These are phyloP conservation scores for Hyla sarda DNA, from an alignment of 2,113 vertebrate genomes.

Conservation along the genomic window DNA sequence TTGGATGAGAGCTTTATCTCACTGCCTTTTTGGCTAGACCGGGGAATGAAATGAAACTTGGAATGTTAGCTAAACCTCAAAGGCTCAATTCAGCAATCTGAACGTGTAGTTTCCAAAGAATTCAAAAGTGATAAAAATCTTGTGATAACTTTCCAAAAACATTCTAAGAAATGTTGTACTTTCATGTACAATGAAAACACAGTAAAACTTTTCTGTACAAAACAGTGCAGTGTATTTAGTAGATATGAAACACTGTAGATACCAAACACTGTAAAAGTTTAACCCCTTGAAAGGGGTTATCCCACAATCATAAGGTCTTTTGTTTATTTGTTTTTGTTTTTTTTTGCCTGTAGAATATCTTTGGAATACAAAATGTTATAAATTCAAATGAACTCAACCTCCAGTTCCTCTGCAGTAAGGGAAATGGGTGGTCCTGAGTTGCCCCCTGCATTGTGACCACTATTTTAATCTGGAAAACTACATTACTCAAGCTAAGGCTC, in stretches of 20 bases:
- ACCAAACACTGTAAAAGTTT: background rate
- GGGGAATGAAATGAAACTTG: constrained; percentile 3
- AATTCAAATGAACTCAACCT: too few species aligned
- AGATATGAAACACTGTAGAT: background rate
- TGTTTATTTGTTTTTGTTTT: too few species aligned
- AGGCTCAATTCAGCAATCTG: background rate
- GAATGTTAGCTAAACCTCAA: background rate
- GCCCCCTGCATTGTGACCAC: too few species aligned
- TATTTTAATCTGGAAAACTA: too few species aligned
- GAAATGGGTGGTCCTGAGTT: too few species aligned
- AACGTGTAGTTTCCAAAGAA: background rate
- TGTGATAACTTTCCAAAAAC: background rate
- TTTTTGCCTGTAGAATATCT: too few species aligned
- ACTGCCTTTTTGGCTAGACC: background rate
- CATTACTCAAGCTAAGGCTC: too few species aligned
- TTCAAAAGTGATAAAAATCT: background rate
- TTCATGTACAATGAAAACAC: background rate
- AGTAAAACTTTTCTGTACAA: background rate
- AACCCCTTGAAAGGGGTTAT: too few species aligned
- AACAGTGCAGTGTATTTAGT: background rate
- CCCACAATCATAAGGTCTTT: too few species aligned
- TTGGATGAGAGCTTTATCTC: constrained; percentile 14
- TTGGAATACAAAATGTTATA: too few species aligned
- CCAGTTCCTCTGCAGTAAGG: too few species aligned
- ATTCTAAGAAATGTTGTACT: background rate